A percentile compares a stretch with the other conserved stretches of the same genome.
Evolutionary conservation across 2,888 invertebrate genomes (phyloP).

Genomic region (Lapara coniferarum): DNA sequence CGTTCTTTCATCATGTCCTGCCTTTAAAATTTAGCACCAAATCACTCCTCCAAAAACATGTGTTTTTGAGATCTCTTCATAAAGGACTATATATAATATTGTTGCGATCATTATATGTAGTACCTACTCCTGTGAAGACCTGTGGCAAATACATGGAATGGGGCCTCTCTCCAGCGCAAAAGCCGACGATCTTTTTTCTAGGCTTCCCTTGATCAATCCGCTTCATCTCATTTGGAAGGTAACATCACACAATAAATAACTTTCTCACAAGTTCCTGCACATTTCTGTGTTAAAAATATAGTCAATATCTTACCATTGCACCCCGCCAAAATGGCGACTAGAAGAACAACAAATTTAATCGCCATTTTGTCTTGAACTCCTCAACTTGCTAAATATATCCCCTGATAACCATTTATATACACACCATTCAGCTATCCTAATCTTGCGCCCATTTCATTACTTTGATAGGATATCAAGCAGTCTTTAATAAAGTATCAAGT

Average conservation of each 20-base stretch:
- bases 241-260: neutral
- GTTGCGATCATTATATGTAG: too few species aligned
- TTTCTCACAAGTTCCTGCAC: neutral
- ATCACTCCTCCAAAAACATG: too few species aligned
- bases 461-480: neutral
- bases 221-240: too few species aligned
- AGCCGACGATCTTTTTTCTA: too few species aligned
- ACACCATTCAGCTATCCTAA: neutral
- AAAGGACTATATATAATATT: too few species aligned
- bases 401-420: neutral
- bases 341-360: neutral
- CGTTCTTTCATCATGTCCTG: too few species aligned
- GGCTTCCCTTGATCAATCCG: too few species aligned
- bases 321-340: conserved; percentile 11
- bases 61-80: too few species aligned
- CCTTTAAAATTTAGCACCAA: too few species aligned
- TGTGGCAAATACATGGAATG: too few species aligned
- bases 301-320: conserved; percentile 21
- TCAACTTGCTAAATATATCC: neutral
- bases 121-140: too few species aligned
- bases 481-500: neutral
- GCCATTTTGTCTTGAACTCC: conserved; percentile 11
- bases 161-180: too few species aligned
- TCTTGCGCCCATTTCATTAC: neutral
- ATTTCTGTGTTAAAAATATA: neutral